A percentile compares a stretch with the other conserved stretches of the same genome.
These are phyloP conservation scores for Myiagra hebetior DNA, from an alignment of 2,113 vertebrate genomes.

Conservation along the genomic window DNA sequence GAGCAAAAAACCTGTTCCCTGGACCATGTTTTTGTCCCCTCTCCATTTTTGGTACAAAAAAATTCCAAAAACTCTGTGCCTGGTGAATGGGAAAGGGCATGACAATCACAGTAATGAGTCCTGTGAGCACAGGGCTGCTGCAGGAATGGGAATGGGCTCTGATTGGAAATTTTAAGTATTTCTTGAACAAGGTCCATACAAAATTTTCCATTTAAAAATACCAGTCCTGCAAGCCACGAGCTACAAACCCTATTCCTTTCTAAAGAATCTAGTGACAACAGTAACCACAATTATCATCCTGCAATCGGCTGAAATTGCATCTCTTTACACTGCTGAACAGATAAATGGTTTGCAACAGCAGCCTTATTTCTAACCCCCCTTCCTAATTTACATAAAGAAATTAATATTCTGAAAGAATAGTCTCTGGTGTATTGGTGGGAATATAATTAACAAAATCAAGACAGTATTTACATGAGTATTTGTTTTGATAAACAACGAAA, in stretches of 20 bases:
- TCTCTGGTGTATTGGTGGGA: neutral
- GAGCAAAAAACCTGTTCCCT: neutral
- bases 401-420: conserved; percentile 16
- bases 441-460: conserved; percentile 36
- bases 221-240: neutral
- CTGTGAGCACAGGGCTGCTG: neutral
- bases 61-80: neutral
- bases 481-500: conserved; percentile 37
- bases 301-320: neutral
- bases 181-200: neutral
- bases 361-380: neutral
- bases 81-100: neutral
- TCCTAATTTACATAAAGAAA: conserved; percentile 6
- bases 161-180: neutral
- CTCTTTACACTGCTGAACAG: neutral
- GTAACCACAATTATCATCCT: neutral
- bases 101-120: neutral
- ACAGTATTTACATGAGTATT: conserved; percentile 6
- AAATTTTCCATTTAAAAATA: neutral
- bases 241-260: neutral
- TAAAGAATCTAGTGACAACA: neutral
- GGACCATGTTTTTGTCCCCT: neutral
- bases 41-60: neutral
- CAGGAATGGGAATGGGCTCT: neutral
- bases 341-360: neutral